These are phyloP conservation scores for Columbina picui DNA, from an alignment of 2,113 vertebrate genomes.

Conservation along the genomic window DNA sequence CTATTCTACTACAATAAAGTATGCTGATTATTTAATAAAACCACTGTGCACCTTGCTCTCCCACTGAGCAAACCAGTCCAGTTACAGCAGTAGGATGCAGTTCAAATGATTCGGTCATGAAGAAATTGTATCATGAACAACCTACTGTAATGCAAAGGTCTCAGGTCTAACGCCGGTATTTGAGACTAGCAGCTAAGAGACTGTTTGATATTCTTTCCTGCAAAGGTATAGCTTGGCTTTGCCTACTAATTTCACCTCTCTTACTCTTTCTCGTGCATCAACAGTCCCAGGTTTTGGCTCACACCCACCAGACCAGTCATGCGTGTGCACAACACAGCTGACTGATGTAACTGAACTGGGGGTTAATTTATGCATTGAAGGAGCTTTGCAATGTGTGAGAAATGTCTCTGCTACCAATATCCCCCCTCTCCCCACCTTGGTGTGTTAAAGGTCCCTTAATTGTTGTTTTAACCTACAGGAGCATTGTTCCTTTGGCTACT, in stretches of 20 bases:
- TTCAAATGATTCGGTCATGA: background rate
- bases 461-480: constrained; percentile 79
- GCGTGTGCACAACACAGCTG: constrained; percentile 17
- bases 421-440: background rate
- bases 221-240: constrained; percentile 5
- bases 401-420: constrained; percentile 63
- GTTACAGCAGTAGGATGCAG: background rate
- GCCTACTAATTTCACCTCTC: constrained; percentile 22
- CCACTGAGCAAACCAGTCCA: background rate
- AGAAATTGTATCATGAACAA: background rate
- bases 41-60: background rate
- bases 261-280: constrained; percentile 37
- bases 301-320: background rate
- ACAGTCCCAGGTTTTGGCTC: background rate
- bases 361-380: constrained; percentile 58
- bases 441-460: constrained; percentile 68
- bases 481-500: constrained; percentile 73
- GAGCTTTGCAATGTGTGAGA: constrained; percentile 70
- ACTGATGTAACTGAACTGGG: constrained; percentile 4
- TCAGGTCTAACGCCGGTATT: background rate
- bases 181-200: background rate
- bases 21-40: background rate
- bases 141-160: background rate
- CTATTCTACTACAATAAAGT: background rate
- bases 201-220: background rate